Percentiles rank a stretch among this genome's conserved stretches.
Conservation (phyloP, 2,888 invertebrate species). For the Amblyjoppa fuscipennis region DNA sequence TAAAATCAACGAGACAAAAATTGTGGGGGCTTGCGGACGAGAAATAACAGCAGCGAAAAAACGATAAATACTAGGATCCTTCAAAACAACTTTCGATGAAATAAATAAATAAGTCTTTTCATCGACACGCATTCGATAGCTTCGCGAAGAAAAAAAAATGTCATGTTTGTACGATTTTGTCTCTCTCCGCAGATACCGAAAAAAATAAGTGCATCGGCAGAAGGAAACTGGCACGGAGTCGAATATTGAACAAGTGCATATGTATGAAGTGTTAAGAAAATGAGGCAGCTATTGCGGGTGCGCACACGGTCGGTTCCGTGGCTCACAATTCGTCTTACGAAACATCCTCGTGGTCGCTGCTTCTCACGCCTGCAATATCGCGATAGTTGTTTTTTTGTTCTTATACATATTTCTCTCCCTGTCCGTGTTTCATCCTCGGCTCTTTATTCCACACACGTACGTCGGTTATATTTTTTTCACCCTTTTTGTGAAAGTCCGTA, state of each 20-base stretch:
- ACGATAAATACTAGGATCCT: too few species aligned
- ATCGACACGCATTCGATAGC: too few species aligned
- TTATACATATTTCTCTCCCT: constrained; percentile 34
- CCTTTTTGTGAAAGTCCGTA: constrained; percentile 56
- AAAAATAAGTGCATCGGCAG: background rate
- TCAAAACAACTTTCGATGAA: too few species aligned
- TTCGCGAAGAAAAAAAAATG: too few species aligned
- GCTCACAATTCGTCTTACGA: constrained; percentile 64
- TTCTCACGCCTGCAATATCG: constrained; percentile 71
- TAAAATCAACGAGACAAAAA: background rate
- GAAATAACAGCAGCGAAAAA: too few species aligned
- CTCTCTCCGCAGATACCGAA: background rate
- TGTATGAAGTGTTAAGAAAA: constrained; percentile 17
- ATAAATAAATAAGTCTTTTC: too few species aligned
- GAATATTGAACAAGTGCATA: background rate
- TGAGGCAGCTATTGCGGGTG: constrained; percentile 26
- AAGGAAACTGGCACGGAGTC: background rate
- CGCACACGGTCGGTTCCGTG: constrained; percentile 54
- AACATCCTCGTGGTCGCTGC: constrained; percentile 59
- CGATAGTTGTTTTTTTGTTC: constrained; percentile 47
- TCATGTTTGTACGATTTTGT: background rate
- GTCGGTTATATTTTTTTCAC: constrained; percentile 52
- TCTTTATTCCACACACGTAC: constrained; percentile 52
- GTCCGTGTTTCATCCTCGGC: constrained; percentile 47
- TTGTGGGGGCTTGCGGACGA: background rate